These are phyloP conservation scores for Chlorocebus sabaeus DNA, from an alignment of 2,113 vertebrate species.

Conservation along the genomic window DNA sequence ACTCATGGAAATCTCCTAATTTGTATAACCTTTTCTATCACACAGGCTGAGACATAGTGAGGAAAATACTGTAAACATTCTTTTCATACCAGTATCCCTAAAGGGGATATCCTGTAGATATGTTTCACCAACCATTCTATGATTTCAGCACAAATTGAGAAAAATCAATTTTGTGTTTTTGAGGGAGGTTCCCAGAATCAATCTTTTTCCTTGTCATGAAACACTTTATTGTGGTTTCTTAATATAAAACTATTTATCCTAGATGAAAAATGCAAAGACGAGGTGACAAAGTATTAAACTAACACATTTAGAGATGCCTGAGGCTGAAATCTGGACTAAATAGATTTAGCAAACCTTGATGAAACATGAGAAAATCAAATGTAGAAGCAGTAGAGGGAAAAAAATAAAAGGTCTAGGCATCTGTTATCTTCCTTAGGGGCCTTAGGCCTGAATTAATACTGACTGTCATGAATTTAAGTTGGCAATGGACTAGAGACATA, in stretches of 20 bases:
- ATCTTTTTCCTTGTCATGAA: conserved; percentile 53
- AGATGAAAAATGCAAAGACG: conserved; percentile 30
- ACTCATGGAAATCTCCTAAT: not conserved
- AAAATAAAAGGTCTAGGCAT: not conserved
- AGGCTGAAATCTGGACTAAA: conserved; percentile 23
- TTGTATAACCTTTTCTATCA: not conserved
- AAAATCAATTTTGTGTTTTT: conserved; percentile 28
- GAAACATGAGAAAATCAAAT: conserved; percentile 60
- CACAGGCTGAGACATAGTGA: not conserved
- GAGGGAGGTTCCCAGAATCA: conserved; percentile 11
- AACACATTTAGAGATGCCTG: conserved; percentile 54
- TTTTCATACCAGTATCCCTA: not conserved
- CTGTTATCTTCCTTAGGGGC: not conserved
- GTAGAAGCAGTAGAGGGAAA: not conserved
- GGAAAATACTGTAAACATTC: not conserved
- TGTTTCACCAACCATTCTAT: not conserved
- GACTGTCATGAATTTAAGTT: conserved; percentile 62
- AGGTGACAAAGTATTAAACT: conserved; percentile 9
- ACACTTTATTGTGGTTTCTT: conserved; percentile 18
- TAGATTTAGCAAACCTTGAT: conserved; percentile 32
- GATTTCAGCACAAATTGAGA: not conserved
- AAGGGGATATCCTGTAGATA: not conserved
- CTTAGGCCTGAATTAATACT: conserved; percentile 63
- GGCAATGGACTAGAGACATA: conserved; percentile 16
- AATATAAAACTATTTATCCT: conserved; percentile 54